Evolutionary conservation across 2,113 vertebrate species (phyloP).

Genomic region (Empidonax alnorum): DNA sequence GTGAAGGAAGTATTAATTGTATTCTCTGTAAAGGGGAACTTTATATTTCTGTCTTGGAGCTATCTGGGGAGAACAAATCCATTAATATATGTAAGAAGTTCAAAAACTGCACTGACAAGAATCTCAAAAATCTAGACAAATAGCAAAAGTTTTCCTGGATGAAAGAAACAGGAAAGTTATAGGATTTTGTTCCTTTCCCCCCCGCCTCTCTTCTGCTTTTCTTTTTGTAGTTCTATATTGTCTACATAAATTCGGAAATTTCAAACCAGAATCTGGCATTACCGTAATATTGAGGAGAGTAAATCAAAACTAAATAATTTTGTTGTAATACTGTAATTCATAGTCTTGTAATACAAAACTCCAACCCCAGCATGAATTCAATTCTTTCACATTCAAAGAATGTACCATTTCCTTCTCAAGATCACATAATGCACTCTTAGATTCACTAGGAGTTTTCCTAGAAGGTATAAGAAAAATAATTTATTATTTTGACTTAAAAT

Average conservation of each 20-base stretch:
- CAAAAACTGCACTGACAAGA: background rate
- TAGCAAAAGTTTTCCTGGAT: background rate
- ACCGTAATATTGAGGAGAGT: background rate
- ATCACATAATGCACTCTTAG: background rate
- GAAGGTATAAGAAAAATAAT: background rate
- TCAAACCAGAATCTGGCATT: background rate
- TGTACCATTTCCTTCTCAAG: background rate
- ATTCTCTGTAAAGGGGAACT: background rate
- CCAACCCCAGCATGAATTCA: rapidly evolving
- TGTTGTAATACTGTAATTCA: background rate
- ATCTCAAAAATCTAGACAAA: background rate
- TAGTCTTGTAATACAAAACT: background rate
- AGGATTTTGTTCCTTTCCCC: background rate
- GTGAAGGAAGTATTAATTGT: background rate
- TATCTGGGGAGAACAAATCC: background rate
- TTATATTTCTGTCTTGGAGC: background rate
- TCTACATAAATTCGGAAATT: background rate
- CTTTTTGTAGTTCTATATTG: background rate
- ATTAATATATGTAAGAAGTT: background rate
- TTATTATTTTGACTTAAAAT: constrained; percentile 46
- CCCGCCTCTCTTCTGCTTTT: background rate
- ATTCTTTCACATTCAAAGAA: background rate
- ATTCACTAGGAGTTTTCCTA: background rate
- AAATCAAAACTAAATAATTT: background rate
- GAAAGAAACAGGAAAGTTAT: background rate